These are phyloP conservation scores for Caenorhabditis sp. DNA, from an alignment of 2,888 invertebrate genomes.

Conservation along the genomic window DNA sequence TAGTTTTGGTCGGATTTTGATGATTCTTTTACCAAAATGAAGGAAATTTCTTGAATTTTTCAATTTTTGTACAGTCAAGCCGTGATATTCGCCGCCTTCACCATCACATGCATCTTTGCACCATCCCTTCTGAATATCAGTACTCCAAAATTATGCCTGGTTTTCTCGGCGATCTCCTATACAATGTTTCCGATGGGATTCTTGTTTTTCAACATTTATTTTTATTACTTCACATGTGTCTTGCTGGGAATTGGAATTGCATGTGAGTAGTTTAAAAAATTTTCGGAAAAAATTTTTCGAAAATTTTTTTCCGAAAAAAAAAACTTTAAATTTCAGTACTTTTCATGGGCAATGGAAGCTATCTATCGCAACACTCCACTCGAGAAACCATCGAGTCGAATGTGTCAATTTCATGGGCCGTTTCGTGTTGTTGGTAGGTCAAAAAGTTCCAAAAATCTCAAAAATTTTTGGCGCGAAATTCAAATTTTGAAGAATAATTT, in stretches of 20 bases:
- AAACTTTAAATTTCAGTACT: constrained; percentile 64
- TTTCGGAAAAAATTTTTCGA: constrained; percentile 3
- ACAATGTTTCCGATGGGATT: constrained; percentile 67
- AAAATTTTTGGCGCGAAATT: not conserved
- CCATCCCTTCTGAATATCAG: constrained; percentile 62
- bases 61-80: constrained; percentile 68
- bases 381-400: constrained; percentile 72
- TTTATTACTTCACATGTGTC: constrained; percentile 66
- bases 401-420: constrained; percentile 71
- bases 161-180: constrained; percentile 57
- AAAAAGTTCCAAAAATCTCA: not conserved
- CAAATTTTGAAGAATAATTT: not conserved
- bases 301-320: not conserved
- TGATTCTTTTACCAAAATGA: too few relatives aligned
- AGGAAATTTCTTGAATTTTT: too few relatives aligned
- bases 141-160: constrained; percentile 56
- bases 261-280: constrained; percentile 57
- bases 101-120: constrained; percentile 63
- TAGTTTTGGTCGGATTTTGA: too few relatives aligned
- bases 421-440: constrained; percentile 61
- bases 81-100: constrained; percentile 62
- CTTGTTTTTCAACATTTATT: constrained; percentile 70
- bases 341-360: constrained; percentile 72
- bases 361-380: constrained; percentile 70
- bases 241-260: constrained; percentile 73